Conservation (phyloP, 2,888 invertebrate species). For the Salticus scenicus region DNA sequence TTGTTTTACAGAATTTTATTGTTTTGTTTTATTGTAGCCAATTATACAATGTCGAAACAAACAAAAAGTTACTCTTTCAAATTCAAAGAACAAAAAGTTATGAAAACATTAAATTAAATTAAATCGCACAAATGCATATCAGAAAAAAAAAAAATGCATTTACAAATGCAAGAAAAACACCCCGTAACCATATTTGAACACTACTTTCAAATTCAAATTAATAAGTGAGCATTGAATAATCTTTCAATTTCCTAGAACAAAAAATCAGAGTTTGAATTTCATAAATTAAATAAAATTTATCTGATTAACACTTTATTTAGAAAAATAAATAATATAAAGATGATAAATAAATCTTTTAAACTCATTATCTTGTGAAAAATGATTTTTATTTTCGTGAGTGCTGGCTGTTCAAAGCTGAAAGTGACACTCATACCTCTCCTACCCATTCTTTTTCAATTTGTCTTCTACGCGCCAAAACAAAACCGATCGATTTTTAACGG, state of each 20-base stretch:
- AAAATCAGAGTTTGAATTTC: neutral
- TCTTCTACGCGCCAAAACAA: neutral
- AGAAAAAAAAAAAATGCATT: too few relatives aligned
- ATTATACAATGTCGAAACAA: too few relatives aligned
- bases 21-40: too few relatives aligned
- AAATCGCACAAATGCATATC: too few relatives aligned
- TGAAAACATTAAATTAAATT: too few relatives aligned
- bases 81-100: too few relatives aligned
- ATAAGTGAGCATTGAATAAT: neutral
- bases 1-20: too few relatives aligned
- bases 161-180: too few relatives aligned
- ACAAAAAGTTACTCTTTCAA: too few relatives aligned
- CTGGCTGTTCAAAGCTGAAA: neutral
- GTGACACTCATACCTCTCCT: neutral
- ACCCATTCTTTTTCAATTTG: neutral
- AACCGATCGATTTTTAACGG: slow-evolving; percentile 23
- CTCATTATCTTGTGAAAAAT: neutral
- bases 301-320: neutral
- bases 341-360: neutral
- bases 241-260: neutral
- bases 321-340: neutral
- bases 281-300: neutral
- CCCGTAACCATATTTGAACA: too few relatives aligned
- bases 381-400: neutral
- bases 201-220: too few relatives aligned